phyloP scores from a whole-genome alignment of 2,888 invertebrate species.

The Tetragnatha montana region DNA sequence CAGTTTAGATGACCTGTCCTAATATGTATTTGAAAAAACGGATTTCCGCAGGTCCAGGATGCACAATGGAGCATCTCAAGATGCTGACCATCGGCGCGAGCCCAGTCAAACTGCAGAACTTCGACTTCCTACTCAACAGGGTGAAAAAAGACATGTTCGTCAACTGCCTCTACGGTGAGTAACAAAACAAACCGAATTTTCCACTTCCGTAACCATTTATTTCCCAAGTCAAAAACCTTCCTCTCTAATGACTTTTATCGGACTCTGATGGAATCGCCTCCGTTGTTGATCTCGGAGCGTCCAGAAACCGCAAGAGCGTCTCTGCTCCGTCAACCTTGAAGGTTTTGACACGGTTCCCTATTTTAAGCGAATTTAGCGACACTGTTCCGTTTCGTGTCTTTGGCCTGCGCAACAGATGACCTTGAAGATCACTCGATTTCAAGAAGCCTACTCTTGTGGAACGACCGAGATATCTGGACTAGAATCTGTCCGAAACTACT shows the following conservation, averaged over 20 bases:
- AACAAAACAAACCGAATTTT: neutral
- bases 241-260: too few species aligned
- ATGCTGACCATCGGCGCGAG: slow-evolving; percentile 67
- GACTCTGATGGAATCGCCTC: too few species aligned
- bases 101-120: slow-evolving; percentile 65
- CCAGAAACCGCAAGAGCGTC: neutral
- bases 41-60: slow-evolving; percentile 43
- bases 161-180: slow-evolving; percentile 63
- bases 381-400: slow-evolving; percentile 9
- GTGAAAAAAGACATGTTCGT: slow-evolving; percentile 63
- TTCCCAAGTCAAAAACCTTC: too few species aligned
- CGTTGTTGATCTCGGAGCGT: too few species aligned
- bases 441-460: slow-evolving; percentile 14
- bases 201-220: neutral
- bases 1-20: neutral
- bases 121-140: slow-evolving; percentile 52
- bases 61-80: slow-evolving; percentile 57
- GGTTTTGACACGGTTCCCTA: slow-evolving; percentile 33
- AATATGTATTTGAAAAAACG: neutral
- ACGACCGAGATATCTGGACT: slow-evolving; percentile 11
- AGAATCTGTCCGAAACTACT: neutral
- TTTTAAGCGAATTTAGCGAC: slow-evolving; percentile 37
- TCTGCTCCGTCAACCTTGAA: slow-evolving; percentile 35
- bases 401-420: slow-evolving; percentile 32
- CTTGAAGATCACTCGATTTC: slow-evolving; percentile 52